Conservation (phyloP, 2,797 vertebrate species). For the Agapornis canus region DNA sequence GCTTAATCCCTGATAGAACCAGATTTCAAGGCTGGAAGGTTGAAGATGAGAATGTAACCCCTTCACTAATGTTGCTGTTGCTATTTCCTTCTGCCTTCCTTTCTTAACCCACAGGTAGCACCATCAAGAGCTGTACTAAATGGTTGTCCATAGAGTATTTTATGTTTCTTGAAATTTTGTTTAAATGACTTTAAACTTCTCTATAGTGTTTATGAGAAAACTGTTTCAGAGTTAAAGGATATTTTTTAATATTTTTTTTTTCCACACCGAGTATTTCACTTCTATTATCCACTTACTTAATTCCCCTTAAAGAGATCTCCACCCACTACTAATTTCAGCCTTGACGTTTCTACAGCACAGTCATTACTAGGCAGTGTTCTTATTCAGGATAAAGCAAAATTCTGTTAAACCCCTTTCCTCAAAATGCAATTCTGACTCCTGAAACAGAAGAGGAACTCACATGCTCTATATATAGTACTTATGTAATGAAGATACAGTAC, state of each 20-base stretch:
- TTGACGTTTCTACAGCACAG: not conserved
- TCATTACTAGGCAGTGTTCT: conserved; percentile 8
- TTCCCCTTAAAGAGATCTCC: conserved; percentile 1
- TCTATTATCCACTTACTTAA: conserved; percentile 22
- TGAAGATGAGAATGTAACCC: not conserved
- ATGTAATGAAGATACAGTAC: conserved; percentile 37
- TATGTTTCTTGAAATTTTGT: not conserved
- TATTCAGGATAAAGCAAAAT: not conserved
- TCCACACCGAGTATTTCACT: not conserved
- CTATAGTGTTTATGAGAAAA: not conserved
- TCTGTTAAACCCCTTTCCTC: not conserved
- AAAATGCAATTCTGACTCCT: not conserved
- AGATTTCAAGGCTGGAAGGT: not conserved
- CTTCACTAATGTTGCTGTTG: not conserved
- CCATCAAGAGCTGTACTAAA: not conserved
- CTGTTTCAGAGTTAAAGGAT: not conserved
- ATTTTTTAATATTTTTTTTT: not conserved
- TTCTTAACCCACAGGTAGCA: not conserved
- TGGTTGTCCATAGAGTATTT: not conserved
- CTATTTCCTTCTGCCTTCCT: not conserved
- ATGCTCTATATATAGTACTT: conserved; percentile 35
- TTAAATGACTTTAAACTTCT: not conserved
- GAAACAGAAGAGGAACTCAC: conserved; percentile 11
- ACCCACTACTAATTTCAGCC: not conserved
- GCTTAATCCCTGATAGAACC: conserved; percentile 68